These are phyloP conservation scores for Brachyptera risi DNA, from an alignment of 2,888 invertebrate genomes.

Conservation along the genomic window DNA sequence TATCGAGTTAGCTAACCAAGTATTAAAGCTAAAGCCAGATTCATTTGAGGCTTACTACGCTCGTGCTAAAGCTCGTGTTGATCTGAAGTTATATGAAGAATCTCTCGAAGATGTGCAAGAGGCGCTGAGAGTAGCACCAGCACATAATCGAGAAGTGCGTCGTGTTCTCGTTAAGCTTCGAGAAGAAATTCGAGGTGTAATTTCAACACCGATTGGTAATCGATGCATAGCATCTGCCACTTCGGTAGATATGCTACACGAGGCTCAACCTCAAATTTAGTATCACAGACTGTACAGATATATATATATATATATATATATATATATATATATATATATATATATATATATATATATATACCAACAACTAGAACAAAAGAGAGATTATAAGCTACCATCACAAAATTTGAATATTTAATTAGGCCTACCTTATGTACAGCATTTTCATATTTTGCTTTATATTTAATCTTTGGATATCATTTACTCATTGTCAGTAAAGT, in stretches of 20 bases:
- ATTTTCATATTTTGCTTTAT: too few species aligned
- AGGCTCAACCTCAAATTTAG: neutral
- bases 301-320: too few species aligned
- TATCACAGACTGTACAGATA: neutral
- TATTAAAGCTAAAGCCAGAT: constrained; percentile 75
- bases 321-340: too few species aligned
- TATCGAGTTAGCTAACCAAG: constrained; percentile 82
- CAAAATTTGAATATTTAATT: too few species aligned
- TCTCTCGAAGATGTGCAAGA: constrained; percentile 79
- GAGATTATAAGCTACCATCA: too few species aligned
- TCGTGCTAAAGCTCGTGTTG: constrained; percentile 79
- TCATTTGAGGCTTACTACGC: constrained; percentile 94
- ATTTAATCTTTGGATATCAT: too few species aligned
- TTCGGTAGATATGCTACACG: constrained; percentile 29
- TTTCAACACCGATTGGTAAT: constrained; percentile 19
- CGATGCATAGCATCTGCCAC: constrained; percentile 24
- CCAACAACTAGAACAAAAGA: too few species aligned
- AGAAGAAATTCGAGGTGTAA: constrained; percentile 58
- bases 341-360: too few species aligned
- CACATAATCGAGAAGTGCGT: constrained; percentile 66
- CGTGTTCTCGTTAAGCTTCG: constrained; percentile 68
- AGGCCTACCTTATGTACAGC: too few species aligned
- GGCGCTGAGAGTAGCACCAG: constrained; percentile 69
- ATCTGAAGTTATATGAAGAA: constrained; percentile 64
- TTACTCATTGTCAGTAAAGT: too few species aligned